phyloP scores from a whole-genome alignment of 2,888 invertebrate genomes.

The Cyrtodaria siliqua region DNA sequence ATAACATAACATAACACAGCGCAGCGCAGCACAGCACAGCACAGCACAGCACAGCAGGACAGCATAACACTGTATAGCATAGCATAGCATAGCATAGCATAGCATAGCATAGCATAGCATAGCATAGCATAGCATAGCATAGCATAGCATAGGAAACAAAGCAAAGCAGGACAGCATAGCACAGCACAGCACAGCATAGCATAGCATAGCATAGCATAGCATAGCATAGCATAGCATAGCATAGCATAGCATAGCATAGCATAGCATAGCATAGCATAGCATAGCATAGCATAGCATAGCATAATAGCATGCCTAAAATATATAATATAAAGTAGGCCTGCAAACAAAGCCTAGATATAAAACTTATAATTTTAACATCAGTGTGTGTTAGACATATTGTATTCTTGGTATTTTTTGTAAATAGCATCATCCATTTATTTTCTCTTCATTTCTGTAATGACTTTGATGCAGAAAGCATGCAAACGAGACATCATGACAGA shows the following conservation, averaged over 20 bases:
- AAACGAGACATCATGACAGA: too few relatives aligned
- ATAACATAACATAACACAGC: too few relatives aligned
- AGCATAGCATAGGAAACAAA: too few relatives aligned
- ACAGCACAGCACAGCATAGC: neutral
- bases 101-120: neutral
- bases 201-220: neutral
- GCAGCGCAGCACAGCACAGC: neutral
- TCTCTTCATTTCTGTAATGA: too few relatives aligned
- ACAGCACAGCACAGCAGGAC: neutral
- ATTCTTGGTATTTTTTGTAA: too few relatives aligned
- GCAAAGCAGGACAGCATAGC: neutral
- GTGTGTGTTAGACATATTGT: too few relatives aligned
- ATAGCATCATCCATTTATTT: too few relatives aligned
- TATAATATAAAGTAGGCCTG: too few relatives aligned
- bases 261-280: neutral
- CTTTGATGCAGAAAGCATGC: too few relatives aligned
- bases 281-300: neutral
- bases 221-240: neutral
- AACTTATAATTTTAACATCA: too few relatives aligned
- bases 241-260: neutral
- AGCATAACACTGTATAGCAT: neutral
- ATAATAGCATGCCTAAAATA: too few relatives aligned
- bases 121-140: neutral
- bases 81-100: neutral
- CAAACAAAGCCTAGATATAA: too few relatives aligned